These are phyloP conservation scores for Meteorus colon DNA, from an alignment of 2,888 invertebrate species.

Conservation along the genomic window DNA sequence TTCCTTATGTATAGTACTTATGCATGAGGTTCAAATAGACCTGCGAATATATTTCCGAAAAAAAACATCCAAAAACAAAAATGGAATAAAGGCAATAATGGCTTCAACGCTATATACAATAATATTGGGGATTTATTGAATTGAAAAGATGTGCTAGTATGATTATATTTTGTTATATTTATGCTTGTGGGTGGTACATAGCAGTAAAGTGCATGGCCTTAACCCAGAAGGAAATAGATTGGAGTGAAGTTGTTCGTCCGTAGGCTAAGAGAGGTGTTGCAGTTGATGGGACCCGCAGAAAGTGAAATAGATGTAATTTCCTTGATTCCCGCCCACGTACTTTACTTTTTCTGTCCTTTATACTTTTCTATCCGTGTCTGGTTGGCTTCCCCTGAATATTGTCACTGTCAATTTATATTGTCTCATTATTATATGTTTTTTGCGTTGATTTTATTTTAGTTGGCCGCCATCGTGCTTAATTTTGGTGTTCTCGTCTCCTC, in stretches of 20 bases:
- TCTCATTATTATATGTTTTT: conserved; percentile 13
- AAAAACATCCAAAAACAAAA: no score
- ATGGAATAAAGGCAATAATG: no score
- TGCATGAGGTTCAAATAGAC: no score
- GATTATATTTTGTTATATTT: not conserved
- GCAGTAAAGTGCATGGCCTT: not conserved
- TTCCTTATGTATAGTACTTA: no score
- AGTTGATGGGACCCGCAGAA: not conserved
- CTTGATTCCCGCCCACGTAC: not conserved
- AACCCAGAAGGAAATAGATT: not conserved
- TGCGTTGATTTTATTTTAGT: conserved; percentile 75
- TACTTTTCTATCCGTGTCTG: not conserved
- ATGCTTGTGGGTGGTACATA: not conserved
- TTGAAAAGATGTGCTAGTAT: not conserved
- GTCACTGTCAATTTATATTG: not conserved
- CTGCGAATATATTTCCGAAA: no score
- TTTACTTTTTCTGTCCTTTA: not conserved
- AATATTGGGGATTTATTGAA: no score
- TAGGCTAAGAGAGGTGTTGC: not conserved
- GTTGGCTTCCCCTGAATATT: not conserved
- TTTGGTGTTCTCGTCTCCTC: conserved; percentile 85
- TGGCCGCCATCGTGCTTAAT: conserved; percentile 85
- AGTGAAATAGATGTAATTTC: not conserved
- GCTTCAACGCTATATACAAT: no score
- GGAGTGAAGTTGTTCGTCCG: not conserved